Evolutionary conservation across 2,113 vertebrate species (phyloP).

Genomic region (Glaucidium brasilianum): DNA sequence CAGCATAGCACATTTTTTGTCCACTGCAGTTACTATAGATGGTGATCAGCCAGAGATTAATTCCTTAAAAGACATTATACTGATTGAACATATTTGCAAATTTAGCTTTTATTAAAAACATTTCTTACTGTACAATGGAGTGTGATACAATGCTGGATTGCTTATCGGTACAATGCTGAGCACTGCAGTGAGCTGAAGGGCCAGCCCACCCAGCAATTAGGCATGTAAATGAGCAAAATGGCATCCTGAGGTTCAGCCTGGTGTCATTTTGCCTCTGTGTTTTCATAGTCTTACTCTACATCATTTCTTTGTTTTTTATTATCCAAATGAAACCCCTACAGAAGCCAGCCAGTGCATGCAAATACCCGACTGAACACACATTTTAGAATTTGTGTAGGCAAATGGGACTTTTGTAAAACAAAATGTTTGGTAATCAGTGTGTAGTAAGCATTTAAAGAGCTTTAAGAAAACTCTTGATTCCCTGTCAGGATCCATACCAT

Average conservation of each 20-base stretch:
- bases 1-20: background rate
- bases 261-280: background rate
- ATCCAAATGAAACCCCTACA: background rate
- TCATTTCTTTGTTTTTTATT: background rate
- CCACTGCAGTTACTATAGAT: background rate
- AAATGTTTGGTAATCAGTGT: background rate
- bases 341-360: background rate
- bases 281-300: background rate
- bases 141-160: background rate
- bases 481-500: background rate
- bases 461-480: background rate
- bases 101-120: background rate
- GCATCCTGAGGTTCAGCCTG: background rate
- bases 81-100: background rate
- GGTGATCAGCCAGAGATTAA: background rate
- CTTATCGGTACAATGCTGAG: background rate
- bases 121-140: background rate
- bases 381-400: background rate
- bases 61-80: background rate
- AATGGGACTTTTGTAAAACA: background rate
- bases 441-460: background rate
- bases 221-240: background rate
- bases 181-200: background rate
- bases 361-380: background rate
- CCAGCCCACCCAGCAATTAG: background rate